Evolutionary conservation across 1,140 invertebrate species (phyloP).

Genomic region (Pseudomyrmex cubaensis): DNA sequence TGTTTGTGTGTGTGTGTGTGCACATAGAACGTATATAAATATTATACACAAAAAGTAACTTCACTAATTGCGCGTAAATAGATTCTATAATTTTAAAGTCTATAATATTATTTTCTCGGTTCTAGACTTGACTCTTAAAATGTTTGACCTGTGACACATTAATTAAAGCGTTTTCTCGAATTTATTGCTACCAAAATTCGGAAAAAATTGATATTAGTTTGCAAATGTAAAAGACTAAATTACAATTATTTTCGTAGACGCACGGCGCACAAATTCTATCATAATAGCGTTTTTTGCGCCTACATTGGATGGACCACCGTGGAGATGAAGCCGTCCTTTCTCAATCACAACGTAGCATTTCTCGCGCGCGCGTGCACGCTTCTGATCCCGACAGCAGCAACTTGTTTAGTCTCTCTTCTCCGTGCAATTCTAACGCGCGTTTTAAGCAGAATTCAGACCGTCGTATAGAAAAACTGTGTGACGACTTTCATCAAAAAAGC

Average conservation of each 20-base stretch:
- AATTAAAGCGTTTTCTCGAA: not conserved
- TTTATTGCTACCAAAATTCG: not conserved
- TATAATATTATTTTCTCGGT: no score
- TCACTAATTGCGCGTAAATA: no score
- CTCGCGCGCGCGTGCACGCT: slow-evolving; percentile 15
- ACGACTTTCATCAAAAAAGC: slow-evolving; percentile 52
- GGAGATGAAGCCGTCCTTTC: slow-evolving; percentile 76
- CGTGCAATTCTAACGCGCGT: slow-evolving; percentile 76
- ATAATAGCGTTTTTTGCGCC: slow-evolving; percentile 67
- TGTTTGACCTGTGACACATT: no score
- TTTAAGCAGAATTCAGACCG: slow-evolving; percentile 65
- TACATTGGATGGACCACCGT: slow-evolving; percentile 64
- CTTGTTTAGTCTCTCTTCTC: slow-evolving; percentile 75
- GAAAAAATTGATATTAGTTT: slow-evolving; percentile 12
- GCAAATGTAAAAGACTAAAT: not conserved
- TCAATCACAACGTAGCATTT: slow-evolving; percentile 49
- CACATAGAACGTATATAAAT: no score
- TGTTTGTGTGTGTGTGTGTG: no score
- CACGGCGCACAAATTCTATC: slow-evolving; percentile 45
- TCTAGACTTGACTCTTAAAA: no score
- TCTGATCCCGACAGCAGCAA: slow-evolving; percentile 50
- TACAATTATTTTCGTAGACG: slow-evolving; percentile 12
- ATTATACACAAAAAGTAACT: no score
- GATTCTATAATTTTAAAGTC: no score
- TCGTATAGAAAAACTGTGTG: slow-evolving; percentile 59